phyloP scores from a whole-genome alignment of 1,140 invertebrate species.

The Bradynema listronoti region DNA sequence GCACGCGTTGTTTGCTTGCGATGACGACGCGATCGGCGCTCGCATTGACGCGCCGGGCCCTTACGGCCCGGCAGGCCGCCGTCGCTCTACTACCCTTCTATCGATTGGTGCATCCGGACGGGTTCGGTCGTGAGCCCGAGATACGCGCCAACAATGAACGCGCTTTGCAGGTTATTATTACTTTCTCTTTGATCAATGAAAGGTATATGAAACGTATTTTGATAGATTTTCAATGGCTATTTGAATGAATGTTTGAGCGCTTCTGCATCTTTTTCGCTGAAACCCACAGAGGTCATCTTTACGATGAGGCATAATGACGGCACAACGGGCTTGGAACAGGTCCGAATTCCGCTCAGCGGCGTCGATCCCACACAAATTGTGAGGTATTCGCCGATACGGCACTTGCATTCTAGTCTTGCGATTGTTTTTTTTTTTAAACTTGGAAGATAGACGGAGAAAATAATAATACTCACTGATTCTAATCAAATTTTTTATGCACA shows the following conservation, averaged over 20 bases:
- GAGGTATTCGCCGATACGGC: slow-evolving; percentile 2
- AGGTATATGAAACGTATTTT: not conserved
- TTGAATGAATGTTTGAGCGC: slow-evolving; percentile 40
- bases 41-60: not conserved
- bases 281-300: slow-evolving; percentile 33
- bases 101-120: slow-evolving; percentile 86
- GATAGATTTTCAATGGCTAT: slow-evolving; percentile 69
- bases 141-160: slow-evolving; percentile 67
- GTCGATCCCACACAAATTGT: slow-evolving; percentile 31
- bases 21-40: not conserved
- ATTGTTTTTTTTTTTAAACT: slow-evolving; percentile 21
- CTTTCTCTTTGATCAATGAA: slow-evolving; percentile 18
- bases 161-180: slow-evolving; percentile 29
- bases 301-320: slow-evolving; percentile 27
- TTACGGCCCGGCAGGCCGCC: slow-evolving; percentile 69
- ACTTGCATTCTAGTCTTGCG: not conserved
- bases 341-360: slow-evolving; percentile 23
- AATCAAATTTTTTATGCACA: not conserved
- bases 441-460: not conserved
- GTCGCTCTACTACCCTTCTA: slow-evolving; percentile 83
- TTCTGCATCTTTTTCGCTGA: slow-evolving; percentile 7
- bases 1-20: not conserved
- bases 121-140: slow-evolving; percentile 80
- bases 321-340: slow-evolving; percentile 11
- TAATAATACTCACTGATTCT: not conserved